phyloP scores from a whole-genome alignment of 2,888 invertebrate genomes.

The Mystacides longicornis region DNA sequence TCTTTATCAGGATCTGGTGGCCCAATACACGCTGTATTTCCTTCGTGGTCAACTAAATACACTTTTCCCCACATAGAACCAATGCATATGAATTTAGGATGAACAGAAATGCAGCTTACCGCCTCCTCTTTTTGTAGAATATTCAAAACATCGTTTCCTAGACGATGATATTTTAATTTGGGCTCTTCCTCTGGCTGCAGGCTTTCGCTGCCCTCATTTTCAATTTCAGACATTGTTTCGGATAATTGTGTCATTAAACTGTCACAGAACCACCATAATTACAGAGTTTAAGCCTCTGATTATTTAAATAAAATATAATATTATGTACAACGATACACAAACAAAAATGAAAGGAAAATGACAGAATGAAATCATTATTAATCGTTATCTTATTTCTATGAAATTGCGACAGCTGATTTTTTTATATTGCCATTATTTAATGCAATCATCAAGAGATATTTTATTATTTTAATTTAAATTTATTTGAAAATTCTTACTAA shows the following conservation, averaged over 20 bases:
- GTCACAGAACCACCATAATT: too few relatives aligned
- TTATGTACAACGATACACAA: not conserved
- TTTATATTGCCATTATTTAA: too few relatives aligned
- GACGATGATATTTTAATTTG: conserved; percentile 82
- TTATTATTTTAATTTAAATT: not conserved
- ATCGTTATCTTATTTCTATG: not conserved
- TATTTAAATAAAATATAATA: too few relatives aligned
- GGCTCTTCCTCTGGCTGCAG: conserved; percentile 55
- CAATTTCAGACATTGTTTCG: conserved; percentile 6
- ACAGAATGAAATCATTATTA: too few relatives aligned
- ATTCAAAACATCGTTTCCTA: conserved; percentile 78
- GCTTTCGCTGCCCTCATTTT: conserved; percentile 13
- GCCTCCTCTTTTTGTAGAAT: conserved; percentile 82
- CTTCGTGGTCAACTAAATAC: conserved; percentile 86
- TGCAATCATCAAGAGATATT: too few relatives aligned
- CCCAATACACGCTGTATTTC: conserved; percentile 50
- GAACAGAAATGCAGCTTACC: conserved; percentile 84
- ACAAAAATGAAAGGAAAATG: not conserved
- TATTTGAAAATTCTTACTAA: too few relatives aligned
- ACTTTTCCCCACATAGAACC: conserved; percentile 90
- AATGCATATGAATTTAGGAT: conserved; percentile 89
- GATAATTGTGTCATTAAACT: too few relatives aligned
- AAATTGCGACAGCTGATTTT: not conserved
- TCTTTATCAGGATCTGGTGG: conserved; percentile 37
- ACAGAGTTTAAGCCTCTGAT: too few relatives aligned